Percentiles rank a stretch among this genome's conserved stretches.
These are phyloP conservation scores for Labroides dimidiatus DNA, from an alignment of 2,797 vertebrate genomes.

Conservation along the genomic window DNA sequence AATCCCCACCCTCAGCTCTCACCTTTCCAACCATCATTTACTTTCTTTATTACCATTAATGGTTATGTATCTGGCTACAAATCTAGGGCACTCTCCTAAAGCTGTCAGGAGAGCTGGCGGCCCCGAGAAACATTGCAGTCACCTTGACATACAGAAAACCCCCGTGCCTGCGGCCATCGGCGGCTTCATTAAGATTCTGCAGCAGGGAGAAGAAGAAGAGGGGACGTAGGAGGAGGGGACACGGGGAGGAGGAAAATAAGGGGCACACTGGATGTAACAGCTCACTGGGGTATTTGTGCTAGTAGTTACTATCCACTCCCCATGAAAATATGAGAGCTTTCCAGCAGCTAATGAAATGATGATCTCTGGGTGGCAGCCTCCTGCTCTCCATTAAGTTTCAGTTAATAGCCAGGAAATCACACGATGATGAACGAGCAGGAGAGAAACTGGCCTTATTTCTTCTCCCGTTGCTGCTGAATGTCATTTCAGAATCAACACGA, in stretches of 20 bases:
- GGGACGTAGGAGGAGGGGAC: conserved; percentile 54
- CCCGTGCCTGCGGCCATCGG: conserved; percentile 71
- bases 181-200: conserved; percentile 81
- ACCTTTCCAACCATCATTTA: conserved; percentile 86
- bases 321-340: conserved; percentile 75
- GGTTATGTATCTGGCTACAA: conserved; percentile 83
- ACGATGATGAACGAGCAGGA: conserved; percentile 43
- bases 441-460: conserved; percentile 3
- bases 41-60: conserved; percentile 86
- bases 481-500: conserved; percentile 19
- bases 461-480: conserved; percentile 1
- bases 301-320: conserved; percentile 77
- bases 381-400: conserved; percentile 73
- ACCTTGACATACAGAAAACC: conserved; percentile 84
- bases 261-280: conserved; percentile 66
- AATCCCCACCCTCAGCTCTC: conserved; percentile 76
- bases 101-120: conserved; percentile 79
- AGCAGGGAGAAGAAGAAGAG: conserved; percentile 50
- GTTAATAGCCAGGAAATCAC: conserved; percentile 69
- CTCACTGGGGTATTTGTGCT: conserved; percentile 78
- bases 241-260: conserved; percentile 57
- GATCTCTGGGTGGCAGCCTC: conserved; percentile 72
- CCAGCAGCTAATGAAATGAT: conserved; percentile 76
- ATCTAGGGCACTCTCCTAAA: conserved; percentile 84
- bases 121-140: conserved; percentile 80